Base-by-base conservation (phyloP, 2,113 vertebrate genomes). In the Hiodon alosoides region DNA sequence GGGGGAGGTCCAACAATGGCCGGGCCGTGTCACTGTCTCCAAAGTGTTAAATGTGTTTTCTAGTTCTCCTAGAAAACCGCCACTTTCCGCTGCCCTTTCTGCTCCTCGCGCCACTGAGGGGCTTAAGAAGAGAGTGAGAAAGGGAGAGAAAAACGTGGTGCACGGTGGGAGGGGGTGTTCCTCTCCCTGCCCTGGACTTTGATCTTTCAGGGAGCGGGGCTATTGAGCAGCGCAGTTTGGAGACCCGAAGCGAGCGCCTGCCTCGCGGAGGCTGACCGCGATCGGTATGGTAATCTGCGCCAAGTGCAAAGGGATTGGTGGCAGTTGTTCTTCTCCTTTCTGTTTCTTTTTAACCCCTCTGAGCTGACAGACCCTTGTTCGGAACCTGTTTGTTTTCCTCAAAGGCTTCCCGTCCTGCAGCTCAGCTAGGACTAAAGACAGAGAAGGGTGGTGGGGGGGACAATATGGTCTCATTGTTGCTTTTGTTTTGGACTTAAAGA, bases 381-480 rank as follows among this genome's bases (percentile, higher is more conserved):
- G 76, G 52, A 64, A 59, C 60, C 48, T 68, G 64, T 59, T 59
- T 53, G 69, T 65, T 67, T 69, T 67, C 67, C 61, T 48, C 52
- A 69, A 67, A 76, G 74, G 47, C 48, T 60, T 66, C 71, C 72
- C 7, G 62, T 81, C 84, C 82, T 31, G 31, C 31, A 31, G 31
- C 31, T 64, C 48, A 50, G 73, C 11, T 13, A 11, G 54, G 54
- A 75, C 73, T 31, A 75, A 75, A 67, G 65, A 57, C 46, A 13
- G 3, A n/a, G 54, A 16, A 13, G 46, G 50, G 31, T 8, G 14
- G 73, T 47, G 46, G 31, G 81, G 81, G 83, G 80, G 88, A 86
- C 86, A 87, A 86, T 88, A 84, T 84, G 78, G 82, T 81, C 81
- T 89, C 85, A 88, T 90, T 90, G 87, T 89, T 87, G 86, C 85